Evolutionary conservation across 2,113 vertebrate genomes (phyloP).

Genomic region (Stigmatopora nigra): DNA sequence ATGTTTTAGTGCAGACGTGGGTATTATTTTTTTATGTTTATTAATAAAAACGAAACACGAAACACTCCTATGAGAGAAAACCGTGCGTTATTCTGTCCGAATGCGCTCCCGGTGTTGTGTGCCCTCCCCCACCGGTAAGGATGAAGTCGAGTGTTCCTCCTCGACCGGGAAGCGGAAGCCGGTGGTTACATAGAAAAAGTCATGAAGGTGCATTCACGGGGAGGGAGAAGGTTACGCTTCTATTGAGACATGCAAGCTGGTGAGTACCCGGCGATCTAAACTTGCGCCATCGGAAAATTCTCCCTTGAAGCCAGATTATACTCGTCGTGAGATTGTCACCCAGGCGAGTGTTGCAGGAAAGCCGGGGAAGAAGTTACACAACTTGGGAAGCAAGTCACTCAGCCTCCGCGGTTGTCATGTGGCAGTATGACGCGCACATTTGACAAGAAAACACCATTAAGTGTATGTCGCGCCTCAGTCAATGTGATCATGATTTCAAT

Average conservation of each 20-base stretch:
- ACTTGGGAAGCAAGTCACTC: constrained; percentile 17
- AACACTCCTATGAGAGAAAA: no score
- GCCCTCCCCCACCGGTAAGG: background rate
- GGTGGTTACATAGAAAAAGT: constrained; percentile 46
- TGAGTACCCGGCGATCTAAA: constrained; percentile 48
- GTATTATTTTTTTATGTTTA: background rate
- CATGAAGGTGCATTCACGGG: constrained; percentile 51
- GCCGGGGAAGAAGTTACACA: constrained; percentile 28
- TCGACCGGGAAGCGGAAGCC: constrained; percentile 74
- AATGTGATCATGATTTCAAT: background rate
- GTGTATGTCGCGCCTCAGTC: background rate
- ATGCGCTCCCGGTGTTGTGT: background rate
- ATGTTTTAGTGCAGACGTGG: background rate
- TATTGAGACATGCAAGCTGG: constrained; percentile 41
- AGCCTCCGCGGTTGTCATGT: constrained; percentile 11
- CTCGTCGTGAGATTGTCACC: background rate
- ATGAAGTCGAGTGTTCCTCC: constrained; percentile 25
- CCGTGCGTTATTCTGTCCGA: no score
- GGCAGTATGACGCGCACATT: constrained; percentile 29
- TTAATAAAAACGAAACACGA: background rate
- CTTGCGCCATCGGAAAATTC: background rate
- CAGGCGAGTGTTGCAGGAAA: constrained; percentile 2
- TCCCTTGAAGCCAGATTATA: background rate
- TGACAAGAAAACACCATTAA: background rate
- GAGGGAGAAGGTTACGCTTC: constrained; percentile 70